These are phyloP conservation scores for Hirtodrosophila cameraria DNA, from an alignment of 2,888 invertebrate species.

Conservation along the genomic window DNA sequence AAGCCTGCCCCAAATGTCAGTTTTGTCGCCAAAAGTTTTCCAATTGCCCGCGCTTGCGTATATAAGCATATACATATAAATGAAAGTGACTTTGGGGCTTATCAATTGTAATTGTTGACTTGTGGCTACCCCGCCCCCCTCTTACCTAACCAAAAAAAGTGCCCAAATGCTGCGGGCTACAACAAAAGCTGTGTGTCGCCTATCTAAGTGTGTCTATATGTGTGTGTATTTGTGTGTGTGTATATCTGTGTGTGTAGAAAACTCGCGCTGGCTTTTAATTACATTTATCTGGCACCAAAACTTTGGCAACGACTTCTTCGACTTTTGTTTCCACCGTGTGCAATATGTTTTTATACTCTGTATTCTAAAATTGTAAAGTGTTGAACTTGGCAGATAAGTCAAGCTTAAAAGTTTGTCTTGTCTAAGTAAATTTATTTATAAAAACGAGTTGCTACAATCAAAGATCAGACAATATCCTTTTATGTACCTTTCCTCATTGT, in stretches of 20 bases:
- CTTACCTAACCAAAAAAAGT: conserved; percentile 17
- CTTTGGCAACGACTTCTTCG: conserved; percentile 52
- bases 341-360: conserved; percentile 44
- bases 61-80: conserved; percentile 47
- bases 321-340: conserved; percentile 30
- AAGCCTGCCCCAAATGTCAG: conserved; percentile 26
- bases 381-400: background rate
- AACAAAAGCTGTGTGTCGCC: conserved; percentile 47
- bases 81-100: conserved; percentile 77
- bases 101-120: conserved; percentile 74
- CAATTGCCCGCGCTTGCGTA: conserved; percentile 53
- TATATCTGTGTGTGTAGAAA: conserved; percentile 20
- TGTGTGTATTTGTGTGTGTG: conserved; percentile 14
- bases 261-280: conserved; percentile 61
- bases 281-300: conserved; percentile 71
- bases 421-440: too few relatives aligned
- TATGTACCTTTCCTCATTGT: too few relatives aligned
- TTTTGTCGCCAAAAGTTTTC: conserved; percentile 55
- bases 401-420: too few relatives aligned
- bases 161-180: conserved; percentile 69
- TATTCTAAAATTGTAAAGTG: background rate
- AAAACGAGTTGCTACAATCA: too few relatives aligned
- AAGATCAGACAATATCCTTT: too few relatives aligned
- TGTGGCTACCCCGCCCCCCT: conserved; percentile 3
- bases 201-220: conserved; percentile 4